These are phyloP conservation scores for Omphaloscelis lunosa DNA, from an alignment of 2,888 invertebrate species.

Conservation along the genomic window DNA sequence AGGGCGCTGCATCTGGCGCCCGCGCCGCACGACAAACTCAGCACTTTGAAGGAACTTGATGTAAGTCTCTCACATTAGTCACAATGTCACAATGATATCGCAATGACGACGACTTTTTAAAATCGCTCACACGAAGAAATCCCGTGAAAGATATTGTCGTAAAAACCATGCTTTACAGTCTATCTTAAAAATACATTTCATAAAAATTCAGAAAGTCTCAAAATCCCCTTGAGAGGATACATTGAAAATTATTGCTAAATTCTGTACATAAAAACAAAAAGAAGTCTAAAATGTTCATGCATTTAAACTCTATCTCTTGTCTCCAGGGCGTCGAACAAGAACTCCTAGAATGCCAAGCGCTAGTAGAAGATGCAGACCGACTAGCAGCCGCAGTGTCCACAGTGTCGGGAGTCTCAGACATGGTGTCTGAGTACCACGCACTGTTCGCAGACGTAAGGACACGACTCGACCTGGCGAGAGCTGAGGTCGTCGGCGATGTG, in stretches of 20 bases:
- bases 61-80: conserved; percentile 74
- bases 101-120: not conserved
- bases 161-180: not conserved
- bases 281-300: not conserved
- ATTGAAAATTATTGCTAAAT: not conserved
- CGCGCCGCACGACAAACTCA: conserved; percentile 84
- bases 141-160: not conserved
- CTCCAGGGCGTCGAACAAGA: conserved; percentile 83
- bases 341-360: conserved; percentile 80
- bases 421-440: conserved; percentile 85
- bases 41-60: conserved; percentile 85
- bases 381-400: conserved; percentile 75
- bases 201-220: not conserved
- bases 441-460: conserved; percentile 82
- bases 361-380: conserved; percentile 84
- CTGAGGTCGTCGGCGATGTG: conserved; percentile 82
- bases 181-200: not conserved
- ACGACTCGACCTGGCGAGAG: conserved; percentile 80
- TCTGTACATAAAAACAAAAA: too few species aligned
- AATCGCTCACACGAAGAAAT: not conserved
- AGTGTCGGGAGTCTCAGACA: conserved; percentile 78
- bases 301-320: not conserved
- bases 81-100: too few species aligned
- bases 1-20: conserved; percentile 92
- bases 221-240: not conserved